phyloP scores from a whole-genome alignment of 2,113 vertebrate genomes.

The Noctilio leporinus region DNA sequence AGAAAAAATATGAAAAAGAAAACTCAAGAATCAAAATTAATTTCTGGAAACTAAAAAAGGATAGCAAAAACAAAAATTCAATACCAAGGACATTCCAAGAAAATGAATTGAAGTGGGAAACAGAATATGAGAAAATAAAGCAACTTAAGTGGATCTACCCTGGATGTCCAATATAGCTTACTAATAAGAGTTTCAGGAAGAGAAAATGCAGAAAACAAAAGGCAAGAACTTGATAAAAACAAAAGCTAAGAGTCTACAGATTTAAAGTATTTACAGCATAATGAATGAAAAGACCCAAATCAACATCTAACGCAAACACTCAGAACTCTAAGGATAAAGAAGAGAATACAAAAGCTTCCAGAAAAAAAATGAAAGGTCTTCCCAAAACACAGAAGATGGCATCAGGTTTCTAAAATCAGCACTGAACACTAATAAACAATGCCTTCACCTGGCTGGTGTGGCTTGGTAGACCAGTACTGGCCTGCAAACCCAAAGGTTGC shows the following conservation, averaged over 20 bases:
- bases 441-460: too few relatives aligned
- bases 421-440: not conserved
- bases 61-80: conserved; percentile 1
- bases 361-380: not conserved
- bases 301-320: not conserved
- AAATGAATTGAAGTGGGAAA: not conserved
- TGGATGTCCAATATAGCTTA: not conserved
- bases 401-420: not conserved
- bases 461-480: too few relatives aligned
- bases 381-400: not conserved
- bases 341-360: not conserved
- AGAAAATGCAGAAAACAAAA: not conserved
- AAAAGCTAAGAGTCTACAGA: not conserved
- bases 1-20: not conserved
- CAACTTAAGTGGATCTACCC: not conserved
- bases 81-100: not conserved
- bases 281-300: not conserved
- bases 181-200: not conserved
- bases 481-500: too few relatives aligned
- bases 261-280: not conserved
- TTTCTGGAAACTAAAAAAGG: not conserved
- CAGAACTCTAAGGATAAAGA: not conserved
- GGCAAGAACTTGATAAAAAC: not conserved
- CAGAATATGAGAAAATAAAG: not conserved
- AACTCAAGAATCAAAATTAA: not conserved